These are phyloP conservation scores for Oppia nitens DNA, from an alignment of 1,140 invertebrate genomes.

Conservation along the genomic window DNA sequence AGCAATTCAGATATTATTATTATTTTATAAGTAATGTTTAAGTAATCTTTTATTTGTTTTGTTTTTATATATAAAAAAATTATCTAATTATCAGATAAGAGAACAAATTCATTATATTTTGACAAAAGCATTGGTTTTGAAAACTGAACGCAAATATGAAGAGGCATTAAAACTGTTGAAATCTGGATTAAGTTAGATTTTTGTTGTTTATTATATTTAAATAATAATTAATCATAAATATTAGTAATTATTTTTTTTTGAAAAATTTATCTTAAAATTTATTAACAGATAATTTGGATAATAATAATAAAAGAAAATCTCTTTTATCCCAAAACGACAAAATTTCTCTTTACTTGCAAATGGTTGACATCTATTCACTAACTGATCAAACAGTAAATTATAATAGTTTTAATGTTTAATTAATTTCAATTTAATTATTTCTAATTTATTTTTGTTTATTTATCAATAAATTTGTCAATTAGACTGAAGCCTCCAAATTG, in stretches of 20 bases:
- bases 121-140: constrained; percentile 61
- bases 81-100: constrained; percentile 36
- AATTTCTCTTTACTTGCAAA: constrained; percentile 67
- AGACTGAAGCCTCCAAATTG: constrained; percentile 55
- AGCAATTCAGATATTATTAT: too few species aligned
- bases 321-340: constrained; percentile 50
- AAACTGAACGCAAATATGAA: constrained; percentile 49
- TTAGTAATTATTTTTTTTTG: too few species aligned
- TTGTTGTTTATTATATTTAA: too few species aligned
- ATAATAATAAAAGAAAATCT: constrained; percentile 2
- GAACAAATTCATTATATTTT: constrained; percentile 80
- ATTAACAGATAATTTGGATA: background rate
- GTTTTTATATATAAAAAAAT: background rate
- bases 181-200: constrained; percentile 40
- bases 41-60: too few species aligned
- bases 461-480: constrained; percentile 12
- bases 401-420: constrained; percentile 4
- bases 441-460: background rate
- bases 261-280: too few species aligned
- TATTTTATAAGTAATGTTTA: too few species aligned
- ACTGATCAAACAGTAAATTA: constrained; percentile 41
- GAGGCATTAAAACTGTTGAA: constrained; percentile 58
- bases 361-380: constrained; percentile 56
- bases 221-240: too few species aligned
- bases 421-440: background rate